Conservation (phyloP, 2,113 vertebrate genomes). For the Microcebus ravelobensis region DNA sequence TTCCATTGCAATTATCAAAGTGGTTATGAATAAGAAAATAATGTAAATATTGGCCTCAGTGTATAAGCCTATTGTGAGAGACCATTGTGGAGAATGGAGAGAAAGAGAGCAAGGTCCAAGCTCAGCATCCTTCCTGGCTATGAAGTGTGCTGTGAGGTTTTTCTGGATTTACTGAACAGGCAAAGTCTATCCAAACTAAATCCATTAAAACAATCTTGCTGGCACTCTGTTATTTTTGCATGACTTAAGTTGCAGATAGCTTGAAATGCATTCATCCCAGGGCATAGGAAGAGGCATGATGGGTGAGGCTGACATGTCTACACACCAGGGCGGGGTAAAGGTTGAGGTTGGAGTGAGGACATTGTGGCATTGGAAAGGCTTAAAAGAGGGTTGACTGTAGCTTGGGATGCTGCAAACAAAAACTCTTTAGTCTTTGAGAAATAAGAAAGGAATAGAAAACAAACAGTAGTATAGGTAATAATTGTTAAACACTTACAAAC, state of each 20-base stretch:
- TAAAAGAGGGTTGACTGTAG: background rate
- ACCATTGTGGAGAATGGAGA: background rate
- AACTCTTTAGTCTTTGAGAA: background rate
- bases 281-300: background rate
- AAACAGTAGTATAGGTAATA: background rate
- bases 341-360: background rate
- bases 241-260: background rate
- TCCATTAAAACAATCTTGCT: slow-evolving; percentile 38
- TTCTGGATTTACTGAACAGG: background rate
- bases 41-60: background rate
- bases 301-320: background rate
- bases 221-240: slow-evolving; percentile 1
- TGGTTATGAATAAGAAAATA: background rate
- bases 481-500: background rate
- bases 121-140: background rate
- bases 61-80: background rate
- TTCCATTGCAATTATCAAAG: background rate
- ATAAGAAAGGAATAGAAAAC: background rate
- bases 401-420: background rate
- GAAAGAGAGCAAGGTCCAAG: background rate
- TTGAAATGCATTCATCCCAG: background rate
- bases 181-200: background rate
- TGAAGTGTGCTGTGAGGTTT: background rate
- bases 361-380: background rate
- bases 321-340: background rate